These are phyloP conservation scores for Melanogrammus aeglefinus DNA, from an alignment of 2,797 vertebrate genomes.

Conservation along the genomic window DNA sequence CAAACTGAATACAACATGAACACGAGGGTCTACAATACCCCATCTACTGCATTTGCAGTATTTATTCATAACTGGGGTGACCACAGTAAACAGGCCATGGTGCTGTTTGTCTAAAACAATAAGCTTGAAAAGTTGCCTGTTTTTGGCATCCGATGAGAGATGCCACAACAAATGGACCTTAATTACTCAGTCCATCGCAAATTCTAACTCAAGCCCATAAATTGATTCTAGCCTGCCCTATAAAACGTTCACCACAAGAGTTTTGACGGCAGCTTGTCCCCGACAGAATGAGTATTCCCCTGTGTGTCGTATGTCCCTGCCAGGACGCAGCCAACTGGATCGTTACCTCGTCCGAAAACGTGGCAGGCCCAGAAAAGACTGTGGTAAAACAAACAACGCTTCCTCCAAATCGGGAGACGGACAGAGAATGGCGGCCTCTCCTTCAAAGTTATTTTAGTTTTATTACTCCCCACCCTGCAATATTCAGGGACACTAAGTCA, in stretches of 20 bases:
- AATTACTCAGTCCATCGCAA: background rate
- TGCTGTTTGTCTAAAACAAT: background rate
- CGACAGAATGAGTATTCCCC: background rate
- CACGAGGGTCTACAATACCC: background rate
- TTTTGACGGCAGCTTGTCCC: background rate
- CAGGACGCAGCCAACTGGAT: background rate
- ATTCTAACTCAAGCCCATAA: background rate
- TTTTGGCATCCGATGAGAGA: background rate
- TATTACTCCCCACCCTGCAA: background rate
- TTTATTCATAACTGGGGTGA: background rate
- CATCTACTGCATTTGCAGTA: background rate
- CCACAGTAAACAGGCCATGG: background rate
- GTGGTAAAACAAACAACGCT: background rate
- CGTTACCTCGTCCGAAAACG: background rate
- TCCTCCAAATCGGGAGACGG: background rate
- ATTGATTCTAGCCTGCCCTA: background rate
- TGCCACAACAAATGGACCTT: background rate
- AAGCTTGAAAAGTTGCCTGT: background rate
- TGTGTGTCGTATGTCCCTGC: background rate
- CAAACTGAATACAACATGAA: background rate
- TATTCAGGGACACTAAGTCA: background rate
- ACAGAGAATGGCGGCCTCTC: background rate
- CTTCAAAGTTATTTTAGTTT: slow-evolving; percentile 6
- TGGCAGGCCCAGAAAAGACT: background rate
- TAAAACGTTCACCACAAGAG: background rate